phyloP scores from a whole-genome alignment of 2,797 vertebrate genomes.

The Gymnothorax javanicus region DNA sequence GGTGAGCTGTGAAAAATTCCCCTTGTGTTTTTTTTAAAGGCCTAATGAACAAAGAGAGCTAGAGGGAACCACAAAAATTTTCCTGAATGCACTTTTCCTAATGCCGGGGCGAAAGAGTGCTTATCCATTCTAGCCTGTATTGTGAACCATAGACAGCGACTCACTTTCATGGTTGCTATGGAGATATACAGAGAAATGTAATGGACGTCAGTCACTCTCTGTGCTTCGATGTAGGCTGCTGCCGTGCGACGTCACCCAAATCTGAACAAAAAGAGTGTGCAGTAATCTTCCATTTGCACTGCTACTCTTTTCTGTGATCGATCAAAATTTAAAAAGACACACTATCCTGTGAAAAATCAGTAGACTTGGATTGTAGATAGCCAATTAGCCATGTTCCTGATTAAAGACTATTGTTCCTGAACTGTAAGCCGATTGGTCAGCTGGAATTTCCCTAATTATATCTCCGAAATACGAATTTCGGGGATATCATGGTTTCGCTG shows the following conservation, averaged over 20 bases:
- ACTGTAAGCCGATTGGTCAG: neutral
- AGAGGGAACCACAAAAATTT: neutral
- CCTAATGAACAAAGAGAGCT: neutral
- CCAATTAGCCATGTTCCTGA: neutral
- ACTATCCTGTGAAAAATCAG: neutral
- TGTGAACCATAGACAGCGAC: neutral
- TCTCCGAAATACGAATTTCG: no score
- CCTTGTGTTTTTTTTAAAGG: neutral
- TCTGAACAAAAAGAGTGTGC: neutral
- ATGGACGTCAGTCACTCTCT: neutral
- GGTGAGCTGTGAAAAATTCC: no score
- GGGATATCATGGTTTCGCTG: no score
- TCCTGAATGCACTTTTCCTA: neutral
- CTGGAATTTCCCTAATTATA: neutral
- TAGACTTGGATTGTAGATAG: neutral
- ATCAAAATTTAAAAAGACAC: neutral
- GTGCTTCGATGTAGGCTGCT: neutral
- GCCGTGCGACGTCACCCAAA: neutral
- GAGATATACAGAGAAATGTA: neutral
- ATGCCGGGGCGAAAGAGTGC: neutral
- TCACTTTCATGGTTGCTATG: neutral
- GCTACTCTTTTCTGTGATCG: neutral
- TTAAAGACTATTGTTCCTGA: neutral
- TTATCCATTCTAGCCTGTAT: neutral
- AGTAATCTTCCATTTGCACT: neutral